Base-by-base conservation (phyloP, 2,888 invertebrate genomes). In the Tetropium fuscum region DNA sequence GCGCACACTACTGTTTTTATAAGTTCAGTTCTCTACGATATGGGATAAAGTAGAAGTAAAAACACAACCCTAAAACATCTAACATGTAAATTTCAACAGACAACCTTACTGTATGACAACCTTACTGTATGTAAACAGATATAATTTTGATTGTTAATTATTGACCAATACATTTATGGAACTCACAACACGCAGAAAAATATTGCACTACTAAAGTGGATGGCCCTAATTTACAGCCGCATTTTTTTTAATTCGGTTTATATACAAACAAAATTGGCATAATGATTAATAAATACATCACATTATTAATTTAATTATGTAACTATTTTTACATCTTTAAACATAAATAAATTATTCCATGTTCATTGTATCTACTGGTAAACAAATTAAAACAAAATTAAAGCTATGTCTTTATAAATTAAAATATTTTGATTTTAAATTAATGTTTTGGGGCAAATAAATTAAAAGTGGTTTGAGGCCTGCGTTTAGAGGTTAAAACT, bases 191-290 rank as follows among this genome's bases (percentile, higher is more conserved):
- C 36, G 58, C 58, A 55, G 41, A 60, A 54, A 49, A 32, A 63
- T 73, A 74, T 74, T 74, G 73, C 72, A 74, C 72, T 70, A 69
- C 53, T 55, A 51, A 58, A 45, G 59, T 69, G 70, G 72, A 73
- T 69, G 72, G 73, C 70, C 57, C 48, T 47, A 41, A 16, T 41
- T 73, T 70, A 73, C 73, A 72, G 71, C 69, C 71, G 59, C 13
- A 65, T 59, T 67, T 61, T 13, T 51, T 55, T 58, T 61, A 67
- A 68, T 68, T 66, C 66, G 68, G 67, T 57, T 61, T 62, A 61
- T 58, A 53, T 58, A 62, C 62, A 66, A 63, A 56, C n/a, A 55
- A 53, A 53, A 51, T 58, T 64, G 54, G 58, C 58, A 63, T 48
- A 53, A 49, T 32, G 10, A 22, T 54, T 58, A 58, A 60, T 64